A percentile compares a stretch with the other conserved stretches of the same genome.
Conservation (phyloP, 2,888 invertebrate genomes). For the Lycaena phlaeas region DNA sequence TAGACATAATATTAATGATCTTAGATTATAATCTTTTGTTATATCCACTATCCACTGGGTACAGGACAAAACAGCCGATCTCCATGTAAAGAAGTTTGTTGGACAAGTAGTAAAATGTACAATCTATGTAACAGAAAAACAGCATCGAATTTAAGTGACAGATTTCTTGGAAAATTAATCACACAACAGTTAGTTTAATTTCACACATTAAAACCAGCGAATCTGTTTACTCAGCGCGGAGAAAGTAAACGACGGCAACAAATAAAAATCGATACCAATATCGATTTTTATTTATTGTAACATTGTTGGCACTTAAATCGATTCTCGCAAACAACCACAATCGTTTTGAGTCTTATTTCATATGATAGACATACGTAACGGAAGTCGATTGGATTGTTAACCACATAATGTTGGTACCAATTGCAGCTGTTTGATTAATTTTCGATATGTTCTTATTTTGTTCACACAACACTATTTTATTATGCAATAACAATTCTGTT, state of each 20-base stretch:
- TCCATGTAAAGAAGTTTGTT: no score
- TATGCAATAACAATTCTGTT: no score
- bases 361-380: slow-evolving; percentile 50
- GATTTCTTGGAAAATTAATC: no score
- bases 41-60: no score
- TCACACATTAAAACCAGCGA: slow-evolving; percentile 24
- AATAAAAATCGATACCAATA: slow-evolving; percentile 29
- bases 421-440: slow-evolving; percentile 3
- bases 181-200: slow-evolving; percentile 24
- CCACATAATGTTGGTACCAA: slow-evolving; percentile 28
- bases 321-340: slow-evolving; percentile 48
- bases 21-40: no score
- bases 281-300: slow-evolving; percentile 47
- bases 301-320: slow-evolving; percentile 39
- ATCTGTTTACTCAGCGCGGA: slow-evolving; percentile 21
- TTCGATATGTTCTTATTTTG: slow-evolving; percentile 9
- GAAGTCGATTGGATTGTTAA: slow-evolving; percentile 32
- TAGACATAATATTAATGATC: no score
- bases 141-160: no score
- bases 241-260: slow-evolving; percentile 21
- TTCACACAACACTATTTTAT: no score
- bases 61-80: no score
- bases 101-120: no score
- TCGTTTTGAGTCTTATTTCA: slow-evolving; percentile 42
- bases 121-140: no score